A percentile compares a stretch with the other conserved stretches of the same genome.
phyloP scores from a whole-genome alignment of 2,888 invertebrate species.

The Timema podura region DNA sequence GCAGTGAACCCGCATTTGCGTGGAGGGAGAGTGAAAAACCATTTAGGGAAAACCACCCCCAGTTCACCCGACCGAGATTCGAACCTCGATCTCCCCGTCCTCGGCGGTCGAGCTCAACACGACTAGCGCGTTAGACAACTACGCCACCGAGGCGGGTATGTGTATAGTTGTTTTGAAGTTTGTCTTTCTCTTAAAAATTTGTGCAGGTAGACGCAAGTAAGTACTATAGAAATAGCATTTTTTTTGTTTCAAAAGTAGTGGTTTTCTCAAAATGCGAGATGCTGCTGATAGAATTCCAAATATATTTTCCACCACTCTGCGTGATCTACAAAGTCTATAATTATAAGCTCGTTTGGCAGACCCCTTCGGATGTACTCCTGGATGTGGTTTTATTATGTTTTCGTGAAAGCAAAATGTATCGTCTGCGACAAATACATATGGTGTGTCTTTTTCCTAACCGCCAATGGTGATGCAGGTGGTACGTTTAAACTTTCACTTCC shows the following conservation, averaged over 20 bases:
- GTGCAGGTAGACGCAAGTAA: no score
- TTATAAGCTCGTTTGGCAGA: background rate
- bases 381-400: background rate
- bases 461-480: background rate
- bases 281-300: background rate
- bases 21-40: no score
- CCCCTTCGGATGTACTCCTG: background rate
- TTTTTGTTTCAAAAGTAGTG: background rate
- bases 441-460: background rate
- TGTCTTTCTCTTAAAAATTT: no score
- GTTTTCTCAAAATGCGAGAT: background rate
- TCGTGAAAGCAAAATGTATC: background rate
- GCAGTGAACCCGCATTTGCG: no score
- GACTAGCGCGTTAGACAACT: no score
- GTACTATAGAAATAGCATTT: background rate
- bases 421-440: background rate
- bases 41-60: no score
- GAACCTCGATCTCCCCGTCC: no score
- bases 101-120: no score
- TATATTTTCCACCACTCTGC: background rate
- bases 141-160: no score
- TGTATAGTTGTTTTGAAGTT: no score
- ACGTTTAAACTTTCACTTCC: background rate
- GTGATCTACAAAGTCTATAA: background rate
- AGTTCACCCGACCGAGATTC: no score